Conservation (phyloP, 1,140 invertebrate genomes). For the Anastrepha obliqua region DNA sequence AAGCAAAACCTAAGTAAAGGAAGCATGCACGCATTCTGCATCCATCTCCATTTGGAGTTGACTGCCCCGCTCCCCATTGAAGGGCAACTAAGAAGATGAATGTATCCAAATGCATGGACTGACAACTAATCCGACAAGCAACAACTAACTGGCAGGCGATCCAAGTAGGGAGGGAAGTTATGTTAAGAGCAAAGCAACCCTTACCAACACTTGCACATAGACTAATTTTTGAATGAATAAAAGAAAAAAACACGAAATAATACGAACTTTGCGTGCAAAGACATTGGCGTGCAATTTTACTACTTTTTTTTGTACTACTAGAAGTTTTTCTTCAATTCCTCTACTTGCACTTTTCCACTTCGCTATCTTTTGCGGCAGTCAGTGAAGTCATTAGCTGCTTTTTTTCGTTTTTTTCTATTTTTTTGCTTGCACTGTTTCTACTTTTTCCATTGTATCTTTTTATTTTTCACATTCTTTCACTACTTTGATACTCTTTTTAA, state of each 20-base stretch:
- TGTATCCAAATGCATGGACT: neutral
- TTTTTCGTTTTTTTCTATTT: conserved; percentile 7
- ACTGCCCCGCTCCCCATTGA: neutral
- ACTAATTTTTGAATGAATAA: too few relatives aligned
- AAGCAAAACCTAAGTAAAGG: too few relatives aligned
- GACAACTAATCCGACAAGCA: conserved; percentile 20
- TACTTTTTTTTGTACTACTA: neutral
- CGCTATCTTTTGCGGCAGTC: neutral
- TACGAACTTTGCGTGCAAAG: too few relatives aligned
- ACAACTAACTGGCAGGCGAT: neutral
- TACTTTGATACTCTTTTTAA: too few relatives aligned
- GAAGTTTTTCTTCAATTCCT: conserved; percentile 6
- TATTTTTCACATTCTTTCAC: too few relatives aligned
- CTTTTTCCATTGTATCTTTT: too few relatives aligned
- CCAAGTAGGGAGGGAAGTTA: neutral
- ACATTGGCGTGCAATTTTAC: neutral
- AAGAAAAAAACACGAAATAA: too few relatives aligned
- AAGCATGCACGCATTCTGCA: neutral
- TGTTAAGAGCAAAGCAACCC: neutral
- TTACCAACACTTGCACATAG: neutral
- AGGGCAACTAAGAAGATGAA: neutral
- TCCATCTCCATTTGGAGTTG: neutral
- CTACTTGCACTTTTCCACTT: neutral
- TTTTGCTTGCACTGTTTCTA: neutral
- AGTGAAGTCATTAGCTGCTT: neutral